phyloP scores from a whole-genome alignment of 2,113 vertebrate species.

The Poeciliopsis occidentalis region DNA sequence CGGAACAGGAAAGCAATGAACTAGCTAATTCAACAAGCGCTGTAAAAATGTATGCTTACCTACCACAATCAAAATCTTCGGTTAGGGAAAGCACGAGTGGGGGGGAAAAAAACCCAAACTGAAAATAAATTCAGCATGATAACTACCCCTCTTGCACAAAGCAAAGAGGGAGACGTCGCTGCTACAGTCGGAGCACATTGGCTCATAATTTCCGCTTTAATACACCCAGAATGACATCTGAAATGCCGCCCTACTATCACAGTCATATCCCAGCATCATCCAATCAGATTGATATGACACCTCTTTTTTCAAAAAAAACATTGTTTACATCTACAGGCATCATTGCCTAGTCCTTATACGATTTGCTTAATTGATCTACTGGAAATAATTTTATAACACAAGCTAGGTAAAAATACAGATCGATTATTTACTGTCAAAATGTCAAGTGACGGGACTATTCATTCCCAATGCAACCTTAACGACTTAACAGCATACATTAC shows the following conservation, averaged over 20 bases:
- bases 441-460: neutral
- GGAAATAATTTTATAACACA: neutral
- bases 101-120: neutral
- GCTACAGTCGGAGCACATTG: conserved; percentile 10
- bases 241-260: conserved; percentile 18
- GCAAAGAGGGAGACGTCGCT: conserved; percentile 24
- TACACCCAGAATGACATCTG: conserved; percentile 48
- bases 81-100: conserved; percentile 14
- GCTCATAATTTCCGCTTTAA: conserved; percentile 64
- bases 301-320: neutral
- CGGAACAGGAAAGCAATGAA: conserved; percentile 5
- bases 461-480: neutral
- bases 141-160: conserved; percentile 26
- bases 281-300: conserved; percentile 16
- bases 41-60: conserved; percentile 31
- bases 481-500: neutral
- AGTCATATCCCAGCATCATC: conserved; percentile 36
- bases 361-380: neutral
- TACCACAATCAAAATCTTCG: conserved; percentile 58
- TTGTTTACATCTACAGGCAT: neutral
- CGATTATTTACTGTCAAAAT: neutral
- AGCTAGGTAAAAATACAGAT: neutral
- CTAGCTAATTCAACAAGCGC: neutral
- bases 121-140: conserved; percentile 31
- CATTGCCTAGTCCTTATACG: neutral